Evolutionary conservation across 2,113 vertebrate genomes (phyloP).

Genomic region (Malurus melanocephalus): DNA sequence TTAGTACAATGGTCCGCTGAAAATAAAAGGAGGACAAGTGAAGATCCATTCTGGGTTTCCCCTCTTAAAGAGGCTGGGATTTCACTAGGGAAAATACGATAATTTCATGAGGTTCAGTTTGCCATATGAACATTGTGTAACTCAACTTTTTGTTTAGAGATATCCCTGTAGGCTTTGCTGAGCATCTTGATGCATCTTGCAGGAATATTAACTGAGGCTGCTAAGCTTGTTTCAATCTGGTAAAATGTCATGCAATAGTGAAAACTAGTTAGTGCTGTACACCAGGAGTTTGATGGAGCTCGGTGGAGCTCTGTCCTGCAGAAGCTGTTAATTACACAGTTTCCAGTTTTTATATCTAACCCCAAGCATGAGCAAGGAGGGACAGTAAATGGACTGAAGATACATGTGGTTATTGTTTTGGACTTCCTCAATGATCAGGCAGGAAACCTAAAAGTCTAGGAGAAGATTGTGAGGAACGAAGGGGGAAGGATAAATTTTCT

Average conservation of each 20-base stretch:
- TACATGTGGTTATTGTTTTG: not conserved
- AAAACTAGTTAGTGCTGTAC: not conserved
- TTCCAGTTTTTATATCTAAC: not conserved
- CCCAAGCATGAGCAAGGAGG: accelerated
- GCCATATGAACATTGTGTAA: not conserved
- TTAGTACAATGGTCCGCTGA: not conserved
- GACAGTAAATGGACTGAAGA: not conserved
- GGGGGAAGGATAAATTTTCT: not conserved
- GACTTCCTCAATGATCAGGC: not conserved
- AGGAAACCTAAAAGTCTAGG: not conserved
- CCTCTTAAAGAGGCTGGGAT: not conserved
- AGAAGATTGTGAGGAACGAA: not conserved
- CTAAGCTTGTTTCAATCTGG: not conserved
- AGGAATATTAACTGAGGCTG: not conserved
- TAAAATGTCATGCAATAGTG: not conserved
- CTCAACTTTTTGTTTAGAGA: not conserved
- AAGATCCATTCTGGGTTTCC: not conserved
- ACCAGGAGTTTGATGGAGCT: not conserved
- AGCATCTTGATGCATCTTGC: not conserved
- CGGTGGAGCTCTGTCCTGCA: not conserved
- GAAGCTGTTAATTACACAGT: not conserved
- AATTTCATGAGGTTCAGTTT: not conserved
- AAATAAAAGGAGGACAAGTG: not conserved
- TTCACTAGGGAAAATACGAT: not conserved
- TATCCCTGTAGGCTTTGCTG: not conserved